Percentiles rank a stretch among this genome's conserved stretches.
Conservation (phyloP, 2,113 vertebrate genomes). For the Hyla sarda region DNA sequence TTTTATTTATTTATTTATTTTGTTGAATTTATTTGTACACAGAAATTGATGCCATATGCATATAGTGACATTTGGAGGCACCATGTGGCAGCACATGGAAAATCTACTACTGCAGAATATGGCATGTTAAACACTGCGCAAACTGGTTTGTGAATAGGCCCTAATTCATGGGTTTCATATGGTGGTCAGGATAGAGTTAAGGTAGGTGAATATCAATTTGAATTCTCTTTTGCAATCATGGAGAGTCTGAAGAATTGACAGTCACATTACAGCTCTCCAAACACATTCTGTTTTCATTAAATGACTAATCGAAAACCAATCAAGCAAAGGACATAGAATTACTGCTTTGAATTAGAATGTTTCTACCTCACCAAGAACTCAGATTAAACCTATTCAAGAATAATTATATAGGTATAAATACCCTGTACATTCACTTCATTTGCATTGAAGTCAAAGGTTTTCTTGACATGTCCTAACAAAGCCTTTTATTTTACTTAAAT, state of each 20-base stretch:
- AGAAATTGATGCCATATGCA: too few species aligned
- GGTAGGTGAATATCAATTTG: conserved; percentile 62
- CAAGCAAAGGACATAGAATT: conserved; percentile 67
- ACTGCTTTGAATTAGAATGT: conserved; percentile 66
- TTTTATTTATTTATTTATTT: too few species aligned
- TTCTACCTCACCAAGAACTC: conserved; percentile 61
- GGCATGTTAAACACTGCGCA: too few species aligned
- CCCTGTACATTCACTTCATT: conserved; percentile 41
- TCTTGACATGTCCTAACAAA: not conserved
- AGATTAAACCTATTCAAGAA: conserved; percentile 64
- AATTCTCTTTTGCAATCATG: conserved; percentile 67
- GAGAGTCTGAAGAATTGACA: conserved; percentile 73
- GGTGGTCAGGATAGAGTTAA: conserved; percentile 59
- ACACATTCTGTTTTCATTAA: conserved; percentile 81
- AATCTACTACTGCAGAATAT: too few species aligned
- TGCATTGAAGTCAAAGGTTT: conserved; percentile 39
- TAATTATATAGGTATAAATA: conserved; percentile 60
- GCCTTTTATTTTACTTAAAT: conserved; percentile 9
- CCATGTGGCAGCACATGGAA: too few species aligned
- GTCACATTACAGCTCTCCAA: conserved; percentile 70
- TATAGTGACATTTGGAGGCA: too few species aligned
- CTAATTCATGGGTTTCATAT: not conserved
- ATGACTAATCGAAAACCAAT: conserved; percentile 75
- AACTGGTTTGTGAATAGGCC: not conserved
- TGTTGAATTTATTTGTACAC: too few species aligned